phyloP scores from a whole-genome alignment of 2,797 vertebrate species.

The Otolemur crassicaudatus region DNA sequence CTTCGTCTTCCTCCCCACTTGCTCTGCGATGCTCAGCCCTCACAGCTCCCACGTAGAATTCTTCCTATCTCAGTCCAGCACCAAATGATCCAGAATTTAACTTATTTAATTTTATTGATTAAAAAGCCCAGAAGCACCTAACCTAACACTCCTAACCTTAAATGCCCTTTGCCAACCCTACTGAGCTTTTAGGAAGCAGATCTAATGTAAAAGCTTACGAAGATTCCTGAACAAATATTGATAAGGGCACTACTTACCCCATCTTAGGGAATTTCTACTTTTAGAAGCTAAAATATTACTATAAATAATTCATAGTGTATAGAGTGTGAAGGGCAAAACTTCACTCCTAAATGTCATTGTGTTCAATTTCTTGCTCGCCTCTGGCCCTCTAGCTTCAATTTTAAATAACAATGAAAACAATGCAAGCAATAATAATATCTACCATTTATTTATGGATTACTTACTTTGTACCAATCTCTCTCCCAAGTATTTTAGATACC shows the following conservation, averaged over 20 bases:
- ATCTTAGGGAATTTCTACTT: neutral
- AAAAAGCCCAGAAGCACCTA: neutral
- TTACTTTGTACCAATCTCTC: neutral
- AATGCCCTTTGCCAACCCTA: neutral
- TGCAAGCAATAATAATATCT: neutral
- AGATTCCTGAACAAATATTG: neutral
- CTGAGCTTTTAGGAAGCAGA: neutral
- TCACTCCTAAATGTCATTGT: neutral
- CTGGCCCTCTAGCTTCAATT: neutral
- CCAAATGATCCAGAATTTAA: neutral
- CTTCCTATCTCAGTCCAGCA: neutral
- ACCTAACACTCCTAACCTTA: neutral
- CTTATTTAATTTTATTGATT: neutral
- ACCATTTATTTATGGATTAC: neutral
- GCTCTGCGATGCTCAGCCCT: neutral
- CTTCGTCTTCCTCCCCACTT: neutral
- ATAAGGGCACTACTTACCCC: neutral
- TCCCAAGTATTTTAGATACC: neutral
- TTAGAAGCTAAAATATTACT: neutral
- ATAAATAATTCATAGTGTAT: neutral
- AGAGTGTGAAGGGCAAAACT: neutral
- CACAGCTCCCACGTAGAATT: neutral
- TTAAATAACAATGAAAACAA: constrained; percentile 39
- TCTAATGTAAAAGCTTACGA: neutral
- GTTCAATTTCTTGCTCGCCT: neutral